phyloP scores from a whole-genome alignment of 2,888 invertebrate genomes.

The Matsumyia berberina region DNA sequence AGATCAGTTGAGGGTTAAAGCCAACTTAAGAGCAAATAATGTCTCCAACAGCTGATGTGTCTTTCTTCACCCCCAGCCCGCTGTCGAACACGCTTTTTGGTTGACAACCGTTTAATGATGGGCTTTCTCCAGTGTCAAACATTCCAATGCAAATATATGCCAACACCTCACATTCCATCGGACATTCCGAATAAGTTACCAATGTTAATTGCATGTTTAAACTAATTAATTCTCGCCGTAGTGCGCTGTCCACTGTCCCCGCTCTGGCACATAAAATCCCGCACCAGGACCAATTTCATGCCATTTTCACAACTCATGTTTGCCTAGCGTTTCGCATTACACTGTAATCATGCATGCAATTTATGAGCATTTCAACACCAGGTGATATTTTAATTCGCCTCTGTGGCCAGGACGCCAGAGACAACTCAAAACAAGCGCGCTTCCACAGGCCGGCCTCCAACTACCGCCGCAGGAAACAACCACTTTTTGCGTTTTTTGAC shows the following conservation, averaged over 20 bases:
- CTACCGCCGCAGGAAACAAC: constrained; percentile 40
- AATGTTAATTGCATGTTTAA: constrained; percentile 65
- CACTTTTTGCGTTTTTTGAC: constrained; percentile 58
- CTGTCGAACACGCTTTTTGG: too few relatives aligned
- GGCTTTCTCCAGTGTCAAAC: neutral
- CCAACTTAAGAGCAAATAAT: too few relatives aligned
- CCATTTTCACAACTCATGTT: constrained; percentile 68
- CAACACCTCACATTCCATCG: constrained; percentile 2
- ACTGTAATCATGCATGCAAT: constrained; percentile 73
- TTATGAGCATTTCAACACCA: constrained; percentile 69
- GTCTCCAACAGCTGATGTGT: too few relatives aligned
- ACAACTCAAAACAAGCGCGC: constrained; percentile 26
- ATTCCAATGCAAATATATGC: neutral
- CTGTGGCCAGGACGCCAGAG: constrained; percentile 18
- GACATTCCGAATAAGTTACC: constrained; percentile 55
- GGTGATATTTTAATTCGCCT: constrained; percentile 66
- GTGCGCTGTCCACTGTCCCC: constrained; percentile 38
- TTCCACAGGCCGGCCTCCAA: constrained; percentile 1
- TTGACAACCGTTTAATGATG: too few relatives aligned
- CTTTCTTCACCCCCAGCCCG: too few relatives aligned
- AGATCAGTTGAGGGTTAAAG: too few relatives aligned
- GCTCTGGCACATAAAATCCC: constrained; percentile 24
- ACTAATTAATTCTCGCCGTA: constrained; percentile 67
- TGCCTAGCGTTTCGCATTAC: constrained; percentile 48
- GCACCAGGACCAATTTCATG: constrained; percentile 58